Evolutionary conservation across 2,888 invertebrate genomes (phyloP).

Genomic region (Ochropleura plecta): DNA sequence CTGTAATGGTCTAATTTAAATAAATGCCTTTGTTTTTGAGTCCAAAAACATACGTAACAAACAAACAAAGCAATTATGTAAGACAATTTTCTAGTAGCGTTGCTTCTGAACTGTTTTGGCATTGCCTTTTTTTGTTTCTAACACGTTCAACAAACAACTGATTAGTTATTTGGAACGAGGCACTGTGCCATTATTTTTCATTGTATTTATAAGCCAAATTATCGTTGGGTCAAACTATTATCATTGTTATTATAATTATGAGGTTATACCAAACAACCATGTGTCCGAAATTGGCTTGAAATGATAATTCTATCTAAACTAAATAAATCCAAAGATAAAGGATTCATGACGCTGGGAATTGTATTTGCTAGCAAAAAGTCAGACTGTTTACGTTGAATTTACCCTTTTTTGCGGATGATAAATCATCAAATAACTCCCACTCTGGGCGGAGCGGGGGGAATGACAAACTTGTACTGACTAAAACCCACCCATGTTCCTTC

Average conservation of each 20-base stretch:
- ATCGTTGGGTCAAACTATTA: conserved; percentile 34
- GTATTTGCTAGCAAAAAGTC: not conserved
- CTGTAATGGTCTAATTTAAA: too few relatives aligned
- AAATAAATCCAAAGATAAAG: not conserved
- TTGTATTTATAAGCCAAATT: not conserved
- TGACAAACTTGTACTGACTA: too few relatives aligned
- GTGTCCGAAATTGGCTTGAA: not conserved
- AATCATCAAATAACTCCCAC: too few relatives aligned
- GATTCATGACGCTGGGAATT: not conserved
- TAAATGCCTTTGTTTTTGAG: too few relatives aligned
- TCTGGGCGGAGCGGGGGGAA: too few relatives aligned
- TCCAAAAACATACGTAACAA: not conserved
- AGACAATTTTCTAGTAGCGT: conserved; percentile 59
- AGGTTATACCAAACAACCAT: not conserved
- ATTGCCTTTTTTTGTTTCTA: conserved; percentile 37
- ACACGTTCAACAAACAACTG: conserved; percentile 19
- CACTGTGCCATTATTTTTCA: conserved; percentile 17
- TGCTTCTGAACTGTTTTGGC: conserved; percentile 43
- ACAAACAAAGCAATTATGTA: conserved; percentile 47
- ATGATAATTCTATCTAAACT: not conserved
- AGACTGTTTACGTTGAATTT: too few relatives aligned
- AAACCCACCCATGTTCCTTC: too few relatives aligned
- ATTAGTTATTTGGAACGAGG: conserved; percentile 49
- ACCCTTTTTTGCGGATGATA: too few relatives aligned
- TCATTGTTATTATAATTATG: not conserved